Evolutionary conservation across 2,797 vertebrate genomes (phyloP).

Genomic region (Spinus olivaceus): DNA sequence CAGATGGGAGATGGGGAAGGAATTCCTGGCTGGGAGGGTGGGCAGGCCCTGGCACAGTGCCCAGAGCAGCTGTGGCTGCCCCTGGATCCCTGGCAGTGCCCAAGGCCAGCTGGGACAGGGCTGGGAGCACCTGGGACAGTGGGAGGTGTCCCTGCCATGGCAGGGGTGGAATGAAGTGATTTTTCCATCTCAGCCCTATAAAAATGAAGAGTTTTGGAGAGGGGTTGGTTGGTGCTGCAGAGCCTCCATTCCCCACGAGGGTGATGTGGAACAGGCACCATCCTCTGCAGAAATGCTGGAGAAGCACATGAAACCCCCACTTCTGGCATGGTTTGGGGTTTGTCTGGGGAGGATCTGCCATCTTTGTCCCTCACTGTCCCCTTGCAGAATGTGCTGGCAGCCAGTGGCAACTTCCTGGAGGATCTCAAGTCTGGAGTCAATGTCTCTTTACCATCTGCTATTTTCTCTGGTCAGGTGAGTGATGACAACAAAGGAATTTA

Average conservation of each 20-base stretch:
- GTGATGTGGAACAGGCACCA: neutral
- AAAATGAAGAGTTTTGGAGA: neutral
- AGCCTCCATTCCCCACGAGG: neutral
- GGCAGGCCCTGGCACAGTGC: neutral
- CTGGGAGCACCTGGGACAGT: rapidly evolving
- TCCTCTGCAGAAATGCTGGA: neutral
- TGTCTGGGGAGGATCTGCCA: neutral
- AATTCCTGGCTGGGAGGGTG: neutral
- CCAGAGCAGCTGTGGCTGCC: neutral
- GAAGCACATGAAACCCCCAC: neutral
- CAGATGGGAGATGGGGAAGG: rapidly evolving
- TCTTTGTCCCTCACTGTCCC: neutral
- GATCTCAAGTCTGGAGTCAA: neutral
- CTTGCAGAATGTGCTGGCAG: neutral
- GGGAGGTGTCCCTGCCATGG: neutral
- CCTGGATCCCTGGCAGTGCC: too few species aligned
- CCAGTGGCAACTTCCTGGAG: neutral
- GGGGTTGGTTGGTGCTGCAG: neutral
- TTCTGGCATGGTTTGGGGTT: neutral
- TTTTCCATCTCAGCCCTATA: neutral
- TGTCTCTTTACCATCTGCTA: neutral
- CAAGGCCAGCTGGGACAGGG: too few species aligned
- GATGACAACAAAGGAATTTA: neutral
- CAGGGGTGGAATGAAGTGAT: neutral
- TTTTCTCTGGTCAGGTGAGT: constrained; percentile 25